These are phyloP conservation scores for Eupithecia inturbata DNA, from an alignment of 2,888 invertebrate genomes.

Conservation along the genomic window DNA sequence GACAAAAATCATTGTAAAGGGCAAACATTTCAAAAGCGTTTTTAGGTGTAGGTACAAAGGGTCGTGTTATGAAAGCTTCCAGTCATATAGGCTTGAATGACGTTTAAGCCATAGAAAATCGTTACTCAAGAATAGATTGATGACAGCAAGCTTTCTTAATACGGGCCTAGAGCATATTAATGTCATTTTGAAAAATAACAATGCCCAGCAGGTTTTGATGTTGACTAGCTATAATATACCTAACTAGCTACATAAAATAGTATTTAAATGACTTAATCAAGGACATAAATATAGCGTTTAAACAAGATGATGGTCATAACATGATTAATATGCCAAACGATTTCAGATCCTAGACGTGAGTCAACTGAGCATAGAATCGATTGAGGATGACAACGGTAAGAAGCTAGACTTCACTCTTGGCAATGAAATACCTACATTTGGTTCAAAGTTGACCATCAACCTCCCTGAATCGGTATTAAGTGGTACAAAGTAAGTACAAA, in stretches of 20 bases:
- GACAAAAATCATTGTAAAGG: too few species aligned
- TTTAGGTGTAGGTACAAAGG: too few species aligned
- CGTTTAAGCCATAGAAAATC: too few species aligned
- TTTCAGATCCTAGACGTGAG: conserved; percentile 90
- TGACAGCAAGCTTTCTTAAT: too few species aligned
- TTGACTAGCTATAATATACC: not conserved
- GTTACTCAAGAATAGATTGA: too few species aligned
- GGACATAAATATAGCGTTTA: not conserved
- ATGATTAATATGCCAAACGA: not conserved
- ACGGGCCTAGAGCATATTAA: too few species aligned
- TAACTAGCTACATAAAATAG: too few species aligned
- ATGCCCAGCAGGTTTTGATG: not conserved
- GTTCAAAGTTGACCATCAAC: conserved; percentile 89
- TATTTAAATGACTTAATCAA: too few species aligned
- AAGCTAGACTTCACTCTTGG: conserved; percentile 85
- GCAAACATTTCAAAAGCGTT: too few species aligned
- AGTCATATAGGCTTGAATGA: too few species aligned
- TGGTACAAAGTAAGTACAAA: conserved; percentile 72
- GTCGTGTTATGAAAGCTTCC: too few species aligned
- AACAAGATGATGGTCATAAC: not conserved
- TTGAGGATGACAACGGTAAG: conserved; percentile 83
- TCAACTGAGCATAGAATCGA: conserved; percentile 86
- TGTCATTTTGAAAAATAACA: not conserved
- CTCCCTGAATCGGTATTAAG: conserved; percentile 80
- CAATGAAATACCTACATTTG: conserved; percentile 87